Evolutionary conservation across 2,113 vertebrate genomes (phyloP).

Genomic region (Chaetodon trifascialis): DNA sequence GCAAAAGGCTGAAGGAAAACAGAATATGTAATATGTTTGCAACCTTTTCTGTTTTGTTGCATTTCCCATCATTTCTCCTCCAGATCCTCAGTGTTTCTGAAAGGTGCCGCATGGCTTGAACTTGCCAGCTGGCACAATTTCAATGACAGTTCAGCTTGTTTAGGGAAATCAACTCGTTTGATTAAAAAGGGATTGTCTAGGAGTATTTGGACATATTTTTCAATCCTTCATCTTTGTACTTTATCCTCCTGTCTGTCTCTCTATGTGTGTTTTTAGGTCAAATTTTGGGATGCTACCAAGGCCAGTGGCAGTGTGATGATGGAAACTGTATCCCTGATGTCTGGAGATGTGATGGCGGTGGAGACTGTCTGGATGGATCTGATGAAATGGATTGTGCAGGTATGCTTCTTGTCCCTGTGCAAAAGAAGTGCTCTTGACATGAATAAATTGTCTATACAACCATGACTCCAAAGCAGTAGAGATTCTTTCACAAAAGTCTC

Average conservation of each 20-base stretch:
- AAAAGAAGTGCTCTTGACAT: background rate
- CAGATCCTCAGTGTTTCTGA: too few relatives aligned
- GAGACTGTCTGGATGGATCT: conserved; percentile 92
- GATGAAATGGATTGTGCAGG: conserved; percentile 90
- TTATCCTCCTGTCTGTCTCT: background rate
- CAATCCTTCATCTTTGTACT: background rate
- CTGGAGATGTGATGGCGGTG: conserved; percentile 88
- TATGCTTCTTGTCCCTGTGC: conserved; percentile 37
- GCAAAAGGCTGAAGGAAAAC: too few relatives aligned
- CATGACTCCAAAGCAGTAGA: too few relatives aligned
- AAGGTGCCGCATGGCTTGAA: background rate
- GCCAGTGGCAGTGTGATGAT: conserved; percentile 91
- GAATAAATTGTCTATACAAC: too few relatives aligned
- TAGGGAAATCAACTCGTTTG: background rate
- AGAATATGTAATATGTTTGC: too few relatives aligned
- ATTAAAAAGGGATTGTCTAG: background rate
- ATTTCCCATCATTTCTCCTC: too few relatives aligned
- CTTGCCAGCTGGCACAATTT: background rate
- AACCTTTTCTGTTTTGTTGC: too few relatives aligned
- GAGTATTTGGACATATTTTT: background rate
- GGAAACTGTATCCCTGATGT: conserved; percentile 85
- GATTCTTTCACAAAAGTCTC: too few relatives aligned
- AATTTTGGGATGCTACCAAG: conserved; percentile 48
- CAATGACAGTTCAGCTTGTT: background rate
- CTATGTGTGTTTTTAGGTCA: conserved; percentile 53